Evolutionary conservation across 2,113 vertebrate genomes (phyloP).

Genomic region (Sturnus vulgaris): DNA sequence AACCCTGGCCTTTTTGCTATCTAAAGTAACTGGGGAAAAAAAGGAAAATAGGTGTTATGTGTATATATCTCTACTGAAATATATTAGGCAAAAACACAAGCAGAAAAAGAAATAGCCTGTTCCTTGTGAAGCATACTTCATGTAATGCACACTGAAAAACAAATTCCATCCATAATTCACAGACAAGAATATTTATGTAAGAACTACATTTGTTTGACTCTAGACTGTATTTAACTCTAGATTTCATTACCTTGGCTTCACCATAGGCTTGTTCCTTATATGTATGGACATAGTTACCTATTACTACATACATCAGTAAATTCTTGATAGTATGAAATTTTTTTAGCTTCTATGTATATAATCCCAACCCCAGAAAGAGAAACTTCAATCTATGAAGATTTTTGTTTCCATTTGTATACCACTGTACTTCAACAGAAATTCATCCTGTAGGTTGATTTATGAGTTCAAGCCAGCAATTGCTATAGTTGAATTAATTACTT

Average conservation of each 20-base stretch:
- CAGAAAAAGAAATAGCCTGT: background rate
- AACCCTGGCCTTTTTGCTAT: background rate
- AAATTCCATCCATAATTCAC: background rate
- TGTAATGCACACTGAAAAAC: background rate
- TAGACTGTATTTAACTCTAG: background rate
- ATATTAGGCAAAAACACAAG: background rate
- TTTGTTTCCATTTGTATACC: background rate
- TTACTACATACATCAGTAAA: background rate
- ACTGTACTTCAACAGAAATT: background rate
- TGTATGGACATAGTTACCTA: background rate
- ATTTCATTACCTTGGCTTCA: background rate
- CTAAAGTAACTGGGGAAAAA: background rate
- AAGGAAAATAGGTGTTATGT: background rate
- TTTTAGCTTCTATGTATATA: background rate
- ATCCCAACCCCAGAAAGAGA: background rate
- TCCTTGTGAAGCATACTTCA: background rate
- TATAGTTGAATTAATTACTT: background rate
- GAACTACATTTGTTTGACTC: background rate
- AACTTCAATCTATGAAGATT: background rate
- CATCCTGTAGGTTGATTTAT: background rate
- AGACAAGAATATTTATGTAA: background rate
- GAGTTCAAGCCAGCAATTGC: background rate
- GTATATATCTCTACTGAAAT: background rate
- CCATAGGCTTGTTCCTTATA: background rate
- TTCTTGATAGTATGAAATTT: background rate